Conservation (phyloP, 2,113 vertebrate genomes). For the Pterocles orientalis region DNA sequence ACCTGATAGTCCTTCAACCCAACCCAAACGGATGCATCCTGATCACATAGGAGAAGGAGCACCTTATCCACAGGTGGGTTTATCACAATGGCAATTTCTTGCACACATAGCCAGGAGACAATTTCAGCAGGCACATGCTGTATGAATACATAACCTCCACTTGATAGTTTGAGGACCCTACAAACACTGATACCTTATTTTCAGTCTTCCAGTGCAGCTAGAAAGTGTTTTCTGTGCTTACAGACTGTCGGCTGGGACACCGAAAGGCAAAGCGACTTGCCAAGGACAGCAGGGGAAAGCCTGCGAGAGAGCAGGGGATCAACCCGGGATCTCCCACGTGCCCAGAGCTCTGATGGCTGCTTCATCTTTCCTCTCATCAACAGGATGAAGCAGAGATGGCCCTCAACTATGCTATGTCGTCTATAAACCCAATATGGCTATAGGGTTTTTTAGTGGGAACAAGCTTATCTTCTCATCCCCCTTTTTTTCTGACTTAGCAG, state of each 20-base stretch:
- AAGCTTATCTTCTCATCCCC: background rate
- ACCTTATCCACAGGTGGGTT: background rate
- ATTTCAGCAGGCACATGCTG: background rate
- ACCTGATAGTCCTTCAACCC: background rate
- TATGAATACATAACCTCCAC: background rate
- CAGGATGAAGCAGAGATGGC: background rate
- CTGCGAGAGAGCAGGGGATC: background rate
- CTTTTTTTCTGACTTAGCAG: background rate
- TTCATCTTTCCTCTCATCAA: background rate
- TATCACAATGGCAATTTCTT: background rate
- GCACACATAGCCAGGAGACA: background rate
- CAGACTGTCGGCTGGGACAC: background rate
- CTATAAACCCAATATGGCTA: background rate
- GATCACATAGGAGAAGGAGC: background rate
- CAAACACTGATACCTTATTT: background rate
- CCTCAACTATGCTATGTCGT: background rate
- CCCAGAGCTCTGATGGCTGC: background rate
- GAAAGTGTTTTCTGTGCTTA: background rate
- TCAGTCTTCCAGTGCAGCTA: background rate
- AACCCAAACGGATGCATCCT: background rate
- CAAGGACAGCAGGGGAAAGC: background rate
- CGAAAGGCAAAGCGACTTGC: background rate
- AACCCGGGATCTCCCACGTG: fast-evolving
- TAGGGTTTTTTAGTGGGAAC: background rate
- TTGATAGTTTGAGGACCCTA: background rate